Evolutionary conservation across 2,113 vertebrate species (phyloP), one percentile per base, ranked within the genome.

Genomic region (Spea multiplicata): DNA sequence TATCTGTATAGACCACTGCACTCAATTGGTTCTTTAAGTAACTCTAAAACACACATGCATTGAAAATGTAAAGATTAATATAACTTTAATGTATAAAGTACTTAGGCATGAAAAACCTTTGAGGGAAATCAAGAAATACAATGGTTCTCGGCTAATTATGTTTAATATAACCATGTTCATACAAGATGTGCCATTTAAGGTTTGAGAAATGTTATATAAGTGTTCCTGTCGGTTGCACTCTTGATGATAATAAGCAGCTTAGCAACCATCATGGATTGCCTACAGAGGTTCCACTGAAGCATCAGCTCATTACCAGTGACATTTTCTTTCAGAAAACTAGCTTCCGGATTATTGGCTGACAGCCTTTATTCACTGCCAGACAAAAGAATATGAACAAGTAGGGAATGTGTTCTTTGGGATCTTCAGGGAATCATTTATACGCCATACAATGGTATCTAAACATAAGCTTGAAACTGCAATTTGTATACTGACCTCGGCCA

Each of bases 401-500:
- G 85, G 76, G 47, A 84, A 84, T 81, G 68, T 80, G 82, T 81
- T 86, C 53, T 81, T 12, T 0, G 65, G 74, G 77, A 59, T 74
- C 73, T 85, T 84, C 70, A 81, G 48, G 52, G 71, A 84, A 85
- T 84, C 83, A 74, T 81, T 67, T 55, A 17, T 13, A 47, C 74
- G 48, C 55, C 50, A 4, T n/a, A 47, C 0, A 10, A 45, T 0
- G 2, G 45, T 49, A 61, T n/a, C 66, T 64, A 48, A 76, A 73
- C 6, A 81, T 79, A 78, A 71, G 73, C 55, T 69, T 83, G 67
- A 80, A 78, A 75, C 2, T 66, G 2, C 50, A 0, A 0, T 44
- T 8, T 81, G 67, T 44, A 69, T 1, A 74, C 94, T 93, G 81
- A 99, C 97, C 95, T 99, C 97, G 65, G 97, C 97, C 30, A 98